A percentile compares a stretch with the other conserved stretches of the same genome.
Conservation (phyloP, 2,888 invertebrate genomes). For the Tetrapedia diversipes region DNA sequence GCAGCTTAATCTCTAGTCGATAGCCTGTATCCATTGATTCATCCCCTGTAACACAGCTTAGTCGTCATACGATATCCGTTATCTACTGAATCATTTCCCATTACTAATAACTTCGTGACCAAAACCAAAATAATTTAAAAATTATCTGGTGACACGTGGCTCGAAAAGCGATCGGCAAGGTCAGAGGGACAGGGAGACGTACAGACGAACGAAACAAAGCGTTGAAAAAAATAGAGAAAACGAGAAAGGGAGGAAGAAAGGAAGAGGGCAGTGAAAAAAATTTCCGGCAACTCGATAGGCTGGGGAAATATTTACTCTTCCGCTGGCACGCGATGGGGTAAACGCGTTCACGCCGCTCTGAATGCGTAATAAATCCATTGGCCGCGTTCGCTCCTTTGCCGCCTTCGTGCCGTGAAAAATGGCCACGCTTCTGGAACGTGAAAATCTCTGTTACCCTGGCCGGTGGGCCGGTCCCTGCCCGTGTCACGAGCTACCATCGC, state of each 20-base stretch:
- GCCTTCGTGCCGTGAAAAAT: slow-evolving; percentile 32
- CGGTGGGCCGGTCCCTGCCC: neutral
- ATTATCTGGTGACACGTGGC: no score
- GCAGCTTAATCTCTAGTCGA: no score
- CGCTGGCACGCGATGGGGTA: neutral
- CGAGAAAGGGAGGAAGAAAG: neutral
- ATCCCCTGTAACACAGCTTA: no score
- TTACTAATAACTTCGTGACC: no score
- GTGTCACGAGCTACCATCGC: neutral
- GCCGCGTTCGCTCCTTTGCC: slow-evolving; percentile 26
- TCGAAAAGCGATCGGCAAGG: neutral
- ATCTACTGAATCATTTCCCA: no score
- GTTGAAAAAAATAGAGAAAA: neutral
- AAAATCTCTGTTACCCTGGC: slow-evolving; percentile 36
- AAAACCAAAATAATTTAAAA: no score
- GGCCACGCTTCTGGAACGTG: slow-evolving; percentile 2
- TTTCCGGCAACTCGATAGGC: slow-evolving; percentile 16
- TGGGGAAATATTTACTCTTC: slow-evolving; percentile 28
- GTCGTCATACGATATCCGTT: no score
- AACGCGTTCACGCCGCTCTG: slow-evolving; percentile 16
- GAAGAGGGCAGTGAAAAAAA: neutral
- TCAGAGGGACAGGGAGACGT: no score
- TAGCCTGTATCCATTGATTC: no score
- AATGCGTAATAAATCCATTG: slow-evolving; percentile 54
- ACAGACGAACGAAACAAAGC: neutral